A percentile compares a stretch with the other conserved stretches of the same genome.
These are phyloP conservation scores for Drosophila buzzatii DNA, from an alignment of 2,888 invertebrate species.

Conservation along the genomic window DNA sequence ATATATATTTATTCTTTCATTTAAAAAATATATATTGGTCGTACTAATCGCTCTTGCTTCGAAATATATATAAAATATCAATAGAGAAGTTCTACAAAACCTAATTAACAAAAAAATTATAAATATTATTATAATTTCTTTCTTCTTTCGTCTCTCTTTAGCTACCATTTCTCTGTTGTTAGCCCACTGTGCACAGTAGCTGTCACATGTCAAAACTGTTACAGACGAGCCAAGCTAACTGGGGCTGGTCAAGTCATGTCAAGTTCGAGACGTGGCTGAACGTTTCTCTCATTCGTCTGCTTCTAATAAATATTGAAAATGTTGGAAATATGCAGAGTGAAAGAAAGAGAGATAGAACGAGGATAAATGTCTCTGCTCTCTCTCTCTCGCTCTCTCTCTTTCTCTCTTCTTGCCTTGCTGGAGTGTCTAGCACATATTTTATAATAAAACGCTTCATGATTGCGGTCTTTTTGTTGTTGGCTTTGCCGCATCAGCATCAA, in stretches of 20 bases:
- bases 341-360: background rate
- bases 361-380: background rate
- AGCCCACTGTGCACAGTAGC: constrained; percentile 14
- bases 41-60: no score
- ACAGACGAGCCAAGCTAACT: constrained; percentile 21
- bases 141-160: no score
- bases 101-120: no score
- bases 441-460: constrained; percentile 76
- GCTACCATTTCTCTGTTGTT: background rate
- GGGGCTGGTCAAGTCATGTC: constrained; percentile 61
- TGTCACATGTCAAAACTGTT: constrained; percentile 43
- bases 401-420: background rate
- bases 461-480: constrained; percentile 62
- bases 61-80: no score
- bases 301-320: constrained; percentile 66
- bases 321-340: constrained; percentile 50
- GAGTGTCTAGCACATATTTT: constrained; percentile 52
- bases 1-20: no score
- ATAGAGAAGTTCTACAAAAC: no score
- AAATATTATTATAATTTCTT: no score
- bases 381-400: background rate
- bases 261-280: constrained; percentile 48
- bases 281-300: constrained; percentile 40
- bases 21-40: no score
- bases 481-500: constrained; percentile 54